Conservation (phyloP, 1,140 invertebrate genomes). For the Heterodera carotae region DNA sequence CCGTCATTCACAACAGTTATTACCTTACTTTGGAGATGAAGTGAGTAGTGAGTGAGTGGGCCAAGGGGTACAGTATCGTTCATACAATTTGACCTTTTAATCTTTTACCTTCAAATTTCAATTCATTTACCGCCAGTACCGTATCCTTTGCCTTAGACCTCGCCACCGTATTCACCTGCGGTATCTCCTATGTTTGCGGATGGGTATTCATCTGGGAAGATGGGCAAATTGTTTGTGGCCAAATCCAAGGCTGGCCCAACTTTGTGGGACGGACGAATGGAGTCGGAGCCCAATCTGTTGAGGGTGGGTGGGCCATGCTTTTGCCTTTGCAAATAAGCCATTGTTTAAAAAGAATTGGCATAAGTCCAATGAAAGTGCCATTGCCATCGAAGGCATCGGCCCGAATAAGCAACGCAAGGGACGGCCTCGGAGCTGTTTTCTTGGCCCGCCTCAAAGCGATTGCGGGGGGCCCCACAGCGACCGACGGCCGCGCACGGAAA, state of each 20-base stretch:
- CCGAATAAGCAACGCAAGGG: background rate
- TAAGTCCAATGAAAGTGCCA: background rate
- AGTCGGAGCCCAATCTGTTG: conserved; percentile 8
- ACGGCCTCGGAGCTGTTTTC: conserved; percentile 25
- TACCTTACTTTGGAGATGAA: background rate
- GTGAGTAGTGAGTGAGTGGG: too few species aligned
- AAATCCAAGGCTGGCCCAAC: background rate
- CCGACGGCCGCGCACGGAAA: background rate
- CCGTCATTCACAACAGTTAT: background rate
- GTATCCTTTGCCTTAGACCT: background rate
- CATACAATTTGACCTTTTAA: too few species aligned
- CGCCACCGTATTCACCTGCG: conserved; percentile 8
- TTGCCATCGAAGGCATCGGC: background rate
- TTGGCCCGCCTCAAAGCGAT: background rate
- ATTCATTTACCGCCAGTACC: too few species aligned
- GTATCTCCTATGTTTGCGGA: background rate
- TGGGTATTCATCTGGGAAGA: background rate
- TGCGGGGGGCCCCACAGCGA: background rate
- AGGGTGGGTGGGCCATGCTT: background rate
- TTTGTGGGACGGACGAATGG: background rate
- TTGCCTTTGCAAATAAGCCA: too few species aligned
- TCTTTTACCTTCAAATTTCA: too few species aligned
- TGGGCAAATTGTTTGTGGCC: background rate
- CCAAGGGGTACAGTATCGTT: too few species aligned
- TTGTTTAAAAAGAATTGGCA: background rate